Evolutionary conservation across 2,797 vertebrate species (phyloP).

Genomic region (Acipenser ruthenus): DNA sequence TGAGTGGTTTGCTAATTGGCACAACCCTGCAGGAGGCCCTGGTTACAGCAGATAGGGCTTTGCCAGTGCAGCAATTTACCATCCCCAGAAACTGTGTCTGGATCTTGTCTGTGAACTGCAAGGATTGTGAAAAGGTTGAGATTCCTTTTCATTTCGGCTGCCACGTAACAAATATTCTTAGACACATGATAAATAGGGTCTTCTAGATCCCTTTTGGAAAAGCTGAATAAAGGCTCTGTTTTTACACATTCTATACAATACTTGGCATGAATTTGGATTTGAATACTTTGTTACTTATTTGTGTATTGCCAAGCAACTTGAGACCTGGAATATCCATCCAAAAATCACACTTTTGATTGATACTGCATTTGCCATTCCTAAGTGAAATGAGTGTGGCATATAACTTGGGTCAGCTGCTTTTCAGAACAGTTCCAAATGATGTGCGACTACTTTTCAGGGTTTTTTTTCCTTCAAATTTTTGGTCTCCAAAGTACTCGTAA

Average conservation of each 20-base stretch:
- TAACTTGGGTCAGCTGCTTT: no score
- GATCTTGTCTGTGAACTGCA: neutral
- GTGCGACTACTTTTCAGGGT: no score
- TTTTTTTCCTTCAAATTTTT: no score
- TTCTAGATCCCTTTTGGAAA: neutral
- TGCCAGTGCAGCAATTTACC: neutral
- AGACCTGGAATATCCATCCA: no score
- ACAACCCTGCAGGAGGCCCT: neutral
- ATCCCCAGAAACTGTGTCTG: neutral
- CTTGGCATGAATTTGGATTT: neutral
- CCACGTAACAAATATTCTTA: neutral
- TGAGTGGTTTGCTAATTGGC: neutral
- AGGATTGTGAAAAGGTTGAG: neutral
- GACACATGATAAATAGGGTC: neutral
- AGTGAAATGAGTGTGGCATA: no score
- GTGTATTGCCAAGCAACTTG: no score
- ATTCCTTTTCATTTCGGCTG: neutral
- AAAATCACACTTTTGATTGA: no score
- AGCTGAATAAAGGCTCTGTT: neutral
- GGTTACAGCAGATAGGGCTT: neutral
- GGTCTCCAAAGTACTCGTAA: no score
- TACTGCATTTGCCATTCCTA: no score
- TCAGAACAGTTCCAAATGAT: no score
- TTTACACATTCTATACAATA: neutral
- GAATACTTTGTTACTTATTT: no score